Conservation (phyloP, 2,797 vertebrate genomes). For the Pagetopsis macropterus region DNA sequence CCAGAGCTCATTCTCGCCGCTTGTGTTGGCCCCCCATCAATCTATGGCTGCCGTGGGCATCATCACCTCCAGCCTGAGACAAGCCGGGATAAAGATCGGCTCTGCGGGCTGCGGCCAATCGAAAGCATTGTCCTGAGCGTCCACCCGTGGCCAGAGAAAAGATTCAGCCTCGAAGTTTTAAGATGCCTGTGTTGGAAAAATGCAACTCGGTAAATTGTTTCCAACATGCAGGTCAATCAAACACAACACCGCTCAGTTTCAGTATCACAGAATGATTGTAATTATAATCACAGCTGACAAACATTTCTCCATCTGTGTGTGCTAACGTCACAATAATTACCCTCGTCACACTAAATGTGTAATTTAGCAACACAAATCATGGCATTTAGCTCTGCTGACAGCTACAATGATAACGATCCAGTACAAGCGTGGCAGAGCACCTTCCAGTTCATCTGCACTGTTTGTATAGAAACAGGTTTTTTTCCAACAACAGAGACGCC, state of each 20-base stretch:
- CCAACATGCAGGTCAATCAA: constrained; percentile 70
- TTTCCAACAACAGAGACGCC: constrained; percentile 74
- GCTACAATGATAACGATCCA: constrained; percentile 67
- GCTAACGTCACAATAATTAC: constrained; percentile 76
- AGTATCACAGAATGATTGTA: constrained; percentile 67
- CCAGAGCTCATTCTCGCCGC: constrained; percentile 86
- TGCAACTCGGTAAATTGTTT: constrained; percentile 50
- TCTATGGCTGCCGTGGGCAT: constrained; percentile 88
- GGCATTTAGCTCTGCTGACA: constrained; percentile 73
- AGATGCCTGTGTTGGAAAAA: constrained; percentile 28
- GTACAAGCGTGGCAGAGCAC: constrained; percentile 73
- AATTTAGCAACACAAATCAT: constrained; percentile 73
- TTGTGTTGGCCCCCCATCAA: constrained; percentile 94
- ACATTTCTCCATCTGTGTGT: constrained; percentile 67
- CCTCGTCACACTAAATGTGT: constrained; percentile 73
- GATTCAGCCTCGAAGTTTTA: constrained; percentile 30
- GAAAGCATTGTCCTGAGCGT: constrained; percentile 36
- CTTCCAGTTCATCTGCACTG: constrained; percentile 79
- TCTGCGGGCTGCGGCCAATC: constrained; percentile 64
- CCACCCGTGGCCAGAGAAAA: constrained; percentile 46
- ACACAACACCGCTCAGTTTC: constrained; percentile 64
- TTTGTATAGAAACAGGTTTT: constrained; percentile 76
- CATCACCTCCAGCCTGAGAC: constrained; percentile 77
- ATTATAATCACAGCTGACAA: constrained; percentile 75
- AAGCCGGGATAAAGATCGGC: constrained; percentile 74